Evolutionary conservation across 1,140 invertebrate genomes (phyloP).

Genomic region (Episyrphus balteatus): DNA sequence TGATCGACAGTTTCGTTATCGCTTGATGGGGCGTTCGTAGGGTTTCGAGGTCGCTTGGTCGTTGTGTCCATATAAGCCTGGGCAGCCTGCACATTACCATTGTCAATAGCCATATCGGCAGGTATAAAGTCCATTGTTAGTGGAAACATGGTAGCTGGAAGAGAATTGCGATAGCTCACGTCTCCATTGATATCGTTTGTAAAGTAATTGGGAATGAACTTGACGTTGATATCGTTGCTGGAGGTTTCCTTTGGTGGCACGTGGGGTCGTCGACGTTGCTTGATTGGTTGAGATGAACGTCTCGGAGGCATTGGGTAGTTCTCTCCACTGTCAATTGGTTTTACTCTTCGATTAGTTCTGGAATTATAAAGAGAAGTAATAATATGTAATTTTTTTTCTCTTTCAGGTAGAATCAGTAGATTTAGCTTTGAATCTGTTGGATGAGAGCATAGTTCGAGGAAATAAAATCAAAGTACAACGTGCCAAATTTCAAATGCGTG

Average conservation of each 20-base stretch:
- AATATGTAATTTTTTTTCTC: conserved; percentile 10
- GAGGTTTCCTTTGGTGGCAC: conserved; percentile 9
- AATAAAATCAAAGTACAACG: conserved; percentile 78
- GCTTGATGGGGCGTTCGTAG: not conserved
- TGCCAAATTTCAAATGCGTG: conserved; percentile 93
- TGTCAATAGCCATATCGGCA: too few relatives aligned
- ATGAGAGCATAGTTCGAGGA: conserved; percentile 72
- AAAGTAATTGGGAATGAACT: not conserved
- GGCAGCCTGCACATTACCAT: too few relatives aligned
- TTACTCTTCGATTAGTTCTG: conserved; percentile 27
- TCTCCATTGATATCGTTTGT: conserved; percentile 11
- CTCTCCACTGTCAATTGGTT: conserved; percentile 26
- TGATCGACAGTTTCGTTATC: too few relatives aligned
- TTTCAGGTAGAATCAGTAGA: conserved; percentile 84
- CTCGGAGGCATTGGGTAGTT: conserved; percentile 6
- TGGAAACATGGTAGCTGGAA: too few relatives aligned
- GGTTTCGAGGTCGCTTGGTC: conserved; percentile 5
- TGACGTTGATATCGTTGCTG: conserved; percentile 21
- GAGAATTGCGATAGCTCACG: not conserved
- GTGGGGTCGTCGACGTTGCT: conserved; percentile 7
- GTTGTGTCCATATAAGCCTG: conserved; percentile 6
- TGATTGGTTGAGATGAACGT: not conserved
- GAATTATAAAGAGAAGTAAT: not conserved
- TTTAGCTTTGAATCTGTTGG: conserved; percentile 82
- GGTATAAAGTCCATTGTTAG: too few relatives aligned